Evolutionary conservation across 2,888 invertebrate genomes (phyloP).

Genomic region (Psylliodes chrysocephalus): DNA sequence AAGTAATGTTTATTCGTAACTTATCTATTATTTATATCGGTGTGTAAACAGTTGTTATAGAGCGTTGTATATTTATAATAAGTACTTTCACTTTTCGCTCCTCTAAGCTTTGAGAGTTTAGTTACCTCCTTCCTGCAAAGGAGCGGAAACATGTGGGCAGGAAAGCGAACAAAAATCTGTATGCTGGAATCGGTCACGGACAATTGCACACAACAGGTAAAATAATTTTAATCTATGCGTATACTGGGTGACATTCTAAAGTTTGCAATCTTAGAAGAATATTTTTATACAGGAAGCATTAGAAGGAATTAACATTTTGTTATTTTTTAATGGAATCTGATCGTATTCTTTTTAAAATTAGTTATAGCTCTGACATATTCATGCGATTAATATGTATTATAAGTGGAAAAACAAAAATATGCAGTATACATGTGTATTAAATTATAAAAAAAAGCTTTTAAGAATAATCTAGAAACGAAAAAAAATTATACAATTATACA

Average conservation of each 20-base stretch:
- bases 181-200: not conserved
- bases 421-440: too few species aligned
- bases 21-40: slow-evolving; percentile 20
- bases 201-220: slow-evolving; percentile 1
- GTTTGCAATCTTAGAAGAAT: too few species aligned
- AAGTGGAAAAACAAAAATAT: too few species aligned
- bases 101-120: slow-evolving; percentile 16
- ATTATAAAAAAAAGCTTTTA: too few species aligned
- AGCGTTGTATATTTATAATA: slow-evolving; percentile 16
- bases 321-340: too few species aligned
- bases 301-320: too few species aligned
- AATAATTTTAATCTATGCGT: not conserved
- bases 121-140: slow-evolving; percentile 20
- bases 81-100: slow-evolving; percentile 25
- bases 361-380: too few species aligned
- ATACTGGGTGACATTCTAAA: not conserved
- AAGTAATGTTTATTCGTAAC: slow-evolving; percentile 9
- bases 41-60: slow-evolving; percentile 5
- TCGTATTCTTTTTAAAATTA: too few species aligned
- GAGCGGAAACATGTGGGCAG: slow-evolving; percentile 23
- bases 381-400: too few species aligned
- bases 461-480: too few species aligned
- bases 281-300: too few species aligned
- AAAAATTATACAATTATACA: too few species aligned
- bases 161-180: slow-evolving; percentile 11